Evolutionary conservation across 2,888 invertebrate species (phyloP).

Genomic region (Linnaemya vulpina): DNA sequence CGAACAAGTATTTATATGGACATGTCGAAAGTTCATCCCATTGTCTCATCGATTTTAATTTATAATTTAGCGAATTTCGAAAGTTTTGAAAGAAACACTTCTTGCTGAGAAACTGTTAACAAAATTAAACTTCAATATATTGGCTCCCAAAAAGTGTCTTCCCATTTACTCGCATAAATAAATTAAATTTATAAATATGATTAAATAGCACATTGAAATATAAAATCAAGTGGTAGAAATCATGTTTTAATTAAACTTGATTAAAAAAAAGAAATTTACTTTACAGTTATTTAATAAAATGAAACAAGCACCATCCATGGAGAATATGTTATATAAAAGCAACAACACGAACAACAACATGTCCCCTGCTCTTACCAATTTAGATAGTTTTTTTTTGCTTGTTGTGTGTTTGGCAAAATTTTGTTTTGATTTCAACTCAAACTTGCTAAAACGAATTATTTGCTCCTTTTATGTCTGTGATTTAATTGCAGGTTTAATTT

Average conservation of each 20-base stretch:
- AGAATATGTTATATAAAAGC: constrained; percentile 4
- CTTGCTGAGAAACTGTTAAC: too few species aligned
- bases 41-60: too few species aligned
- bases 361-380: background rate
- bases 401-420: constrained; percentile 10
- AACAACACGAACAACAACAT: background rate
- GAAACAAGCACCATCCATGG: constrained; percentile 14
- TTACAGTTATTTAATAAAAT: constrained; percentile 8
- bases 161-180: too few species aligned
- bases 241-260: constrained; percentile 49
- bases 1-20: too few species aligned
- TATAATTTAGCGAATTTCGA: too few species aligned
- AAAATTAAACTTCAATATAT: too few species aligned
- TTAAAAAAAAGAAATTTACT: background rate
- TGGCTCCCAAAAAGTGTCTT: too few species aligned
- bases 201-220: background rate
- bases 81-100: too few species aligned
- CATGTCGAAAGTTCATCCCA: too few species aligned
- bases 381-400: background rate
- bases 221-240: background rate
- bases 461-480: constrained; percentile 34
- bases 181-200: background rate
- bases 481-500: constrained; percentile 55
- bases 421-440: constrained; percentile 37
- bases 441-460: constrained; percentile 9